phyloP scores from a whole-genome alignment of 37 sponge, comb jelly and placozoan genomes.

The Lycopodina hypogea region DNA sequence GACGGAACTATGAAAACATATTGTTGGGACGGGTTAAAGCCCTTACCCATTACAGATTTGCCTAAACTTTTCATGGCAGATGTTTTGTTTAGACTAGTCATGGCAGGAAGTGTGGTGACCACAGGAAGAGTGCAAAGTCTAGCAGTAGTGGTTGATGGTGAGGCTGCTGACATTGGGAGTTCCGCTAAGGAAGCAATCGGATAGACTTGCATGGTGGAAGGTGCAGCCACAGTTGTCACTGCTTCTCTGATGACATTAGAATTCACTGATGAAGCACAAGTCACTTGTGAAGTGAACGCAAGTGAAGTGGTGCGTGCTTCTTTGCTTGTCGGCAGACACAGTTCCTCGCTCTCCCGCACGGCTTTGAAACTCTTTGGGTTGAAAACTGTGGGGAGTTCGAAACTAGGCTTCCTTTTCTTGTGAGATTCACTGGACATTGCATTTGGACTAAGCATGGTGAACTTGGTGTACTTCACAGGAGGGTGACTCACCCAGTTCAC shows the following conservation, averaged over 20 bases:
- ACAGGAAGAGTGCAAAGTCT: constrained; percentile 3
- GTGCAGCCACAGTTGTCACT: neutral
- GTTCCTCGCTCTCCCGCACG: neutral
- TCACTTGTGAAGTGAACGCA: neutral
- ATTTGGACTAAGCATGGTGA: constrained; percentile 44
- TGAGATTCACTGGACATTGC: constrained; percentile 17
- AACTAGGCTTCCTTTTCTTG: constrained; percentile 9
- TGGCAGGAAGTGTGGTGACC: neutral
- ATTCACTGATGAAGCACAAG: neutral
- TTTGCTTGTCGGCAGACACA: neutral
- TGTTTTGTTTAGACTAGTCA: neutral
- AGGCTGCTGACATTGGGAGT: neutral
- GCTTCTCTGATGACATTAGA: neutral
- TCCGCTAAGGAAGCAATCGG: neutral
- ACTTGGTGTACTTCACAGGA: constrained; percentile 55
- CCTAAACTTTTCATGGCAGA: neutral
- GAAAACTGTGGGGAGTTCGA: neutral
- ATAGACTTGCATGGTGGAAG: neutral
- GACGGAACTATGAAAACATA: constrained; percentile 29
- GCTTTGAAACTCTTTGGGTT: neutral
- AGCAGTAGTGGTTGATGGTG: neutral
- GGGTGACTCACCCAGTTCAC: constrained; percentile 40
- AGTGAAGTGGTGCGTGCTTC: neutral
- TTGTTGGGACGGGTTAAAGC: constrained; percentile 20
- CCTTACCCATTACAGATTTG: constrained; percentile 12